Base-by-base conservation (phyloP, 2,113 vertebrate species). In the Nematolebias whitei region DNA sequence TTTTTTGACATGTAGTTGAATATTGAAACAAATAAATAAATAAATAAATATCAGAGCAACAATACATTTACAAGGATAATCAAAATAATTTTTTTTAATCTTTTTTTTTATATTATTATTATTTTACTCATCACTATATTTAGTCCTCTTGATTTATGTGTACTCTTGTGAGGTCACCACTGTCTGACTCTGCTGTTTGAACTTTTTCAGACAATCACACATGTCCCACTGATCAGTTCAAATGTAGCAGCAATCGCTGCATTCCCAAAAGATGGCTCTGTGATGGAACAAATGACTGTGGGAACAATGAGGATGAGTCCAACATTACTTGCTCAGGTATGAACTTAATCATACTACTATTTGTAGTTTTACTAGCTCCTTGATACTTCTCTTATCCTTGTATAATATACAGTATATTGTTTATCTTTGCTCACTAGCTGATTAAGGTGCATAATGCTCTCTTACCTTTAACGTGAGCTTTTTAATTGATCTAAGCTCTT, bases 201-300 rank as follows among this genome's bases (percentile, higher is more conserved):
- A 24, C 43, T 71, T 49, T 74, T 49, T 26, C 85, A 99, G 98
- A 94, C 74, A 98, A 99, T 88, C 96, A 97, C 55, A 98, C 92
- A 47, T 99, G 98, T 85, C 95, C 95, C 39, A 83, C 90, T 47
- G 94, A 98, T 87, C 97, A 98, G 53, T 99, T 99, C 87, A 98
- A 98, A 87, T 99, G 98, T 83, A 93, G 88, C 71, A 98, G 94
- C 90, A 98, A 99, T 74, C 97, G 95, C 65, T 99, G 98, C 72
- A 98, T 99, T 82, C 96, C 96, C 58, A 98, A 99, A 87, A 92
- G 91, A 64, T 99, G 97, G 98, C 94, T 99, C 56, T 99, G 98
- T 58, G 97, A 99, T 64, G 97, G 98, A 87, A 93, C 94, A 13
- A 95, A 98, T 82, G 98, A 99, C 71, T 99, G 98, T 70, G 95